Percentiles rank a stretch among this genome's conserved stretches.
Conservation (phyloP, 2,888 invertebrate species). For the Opisthograptis luteolata region DNA sequence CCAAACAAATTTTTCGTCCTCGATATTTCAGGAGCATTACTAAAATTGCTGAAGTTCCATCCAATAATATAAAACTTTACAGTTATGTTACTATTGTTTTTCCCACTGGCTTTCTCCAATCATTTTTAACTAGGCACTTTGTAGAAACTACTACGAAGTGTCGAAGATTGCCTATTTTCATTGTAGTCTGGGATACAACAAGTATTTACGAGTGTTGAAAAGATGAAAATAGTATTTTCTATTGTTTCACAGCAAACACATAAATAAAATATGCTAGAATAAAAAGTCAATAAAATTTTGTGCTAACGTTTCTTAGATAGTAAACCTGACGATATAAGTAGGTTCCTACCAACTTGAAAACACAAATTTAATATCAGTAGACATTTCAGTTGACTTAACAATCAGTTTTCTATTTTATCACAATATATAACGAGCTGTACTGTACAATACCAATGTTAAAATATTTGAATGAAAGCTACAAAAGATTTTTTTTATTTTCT, state of each 20-base stretch:
- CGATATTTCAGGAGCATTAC: background rate
- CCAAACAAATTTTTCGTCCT: background rate
- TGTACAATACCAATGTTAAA: too few species aligned
- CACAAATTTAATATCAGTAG: too few species aligned
- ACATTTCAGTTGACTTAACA: too few species aligned
- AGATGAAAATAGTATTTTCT: conserved; percentile 10
- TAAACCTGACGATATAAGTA: background rate
- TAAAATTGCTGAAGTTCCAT: conserved; percentile 7
- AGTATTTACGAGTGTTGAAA: conserved; percentile 2
- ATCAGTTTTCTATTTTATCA: too few species aligned
- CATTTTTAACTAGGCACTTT: conserved; percentile 18
- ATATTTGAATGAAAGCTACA: too few species aligned
- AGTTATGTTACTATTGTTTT: conserved; percentile 25
- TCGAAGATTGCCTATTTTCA: conserved; percentile 11
- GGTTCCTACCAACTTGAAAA: too few species aligned
- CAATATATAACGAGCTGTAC: too few species aligned
- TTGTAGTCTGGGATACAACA: conserved; percentile 8
- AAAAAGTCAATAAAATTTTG: background rate
- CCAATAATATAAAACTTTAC: conserved; percentile 23
- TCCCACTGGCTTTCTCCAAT: conserved; percentile 18
- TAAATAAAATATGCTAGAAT: background rate
- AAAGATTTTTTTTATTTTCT: too few species aligned
- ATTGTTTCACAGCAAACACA: conserved; percentile 6
- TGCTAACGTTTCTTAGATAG: background rate
- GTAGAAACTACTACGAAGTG: conserved; percentile 12